Evolutionary conservation across 2,797 vertebrate genomes (phyloP).

Genomic region (Zalophus californianus): DNA sequence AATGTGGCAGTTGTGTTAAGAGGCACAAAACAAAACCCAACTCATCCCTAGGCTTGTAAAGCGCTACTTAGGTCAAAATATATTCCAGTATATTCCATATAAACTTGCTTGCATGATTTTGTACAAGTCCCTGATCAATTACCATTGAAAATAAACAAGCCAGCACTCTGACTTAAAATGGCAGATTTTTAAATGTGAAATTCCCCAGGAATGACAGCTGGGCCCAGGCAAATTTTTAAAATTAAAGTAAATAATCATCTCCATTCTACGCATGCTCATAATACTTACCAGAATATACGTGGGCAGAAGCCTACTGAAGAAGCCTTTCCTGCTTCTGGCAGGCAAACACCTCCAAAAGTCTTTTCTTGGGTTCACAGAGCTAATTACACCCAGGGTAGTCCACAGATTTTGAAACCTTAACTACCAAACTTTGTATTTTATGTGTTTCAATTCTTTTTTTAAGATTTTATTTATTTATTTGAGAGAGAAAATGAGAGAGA

Average conservation of each 20-base stretch:
- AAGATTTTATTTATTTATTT: too few relatives aligned
- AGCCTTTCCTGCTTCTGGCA: neutral
- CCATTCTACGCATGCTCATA: neutral
- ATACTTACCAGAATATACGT: neutral
- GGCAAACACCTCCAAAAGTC: neutral
- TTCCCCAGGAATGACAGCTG: neutral
- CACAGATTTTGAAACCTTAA: neutral
- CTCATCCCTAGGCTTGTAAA: neutral
- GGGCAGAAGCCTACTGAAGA: neutral
- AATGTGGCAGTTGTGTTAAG: neutral
- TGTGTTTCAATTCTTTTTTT: neutral
- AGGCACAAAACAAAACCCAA: neutral
- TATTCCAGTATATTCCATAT: neutral
- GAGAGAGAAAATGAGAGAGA: too few relatives aligned
- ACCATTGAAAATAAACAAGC: neutral
- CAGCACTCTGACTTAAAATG: neutral
- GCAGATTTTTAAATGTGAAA: conserved; percentile 24
- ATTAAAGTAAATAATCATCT: neutral
- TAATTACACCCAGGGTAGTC: neutral
- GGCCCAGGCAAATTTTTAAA: neutral
- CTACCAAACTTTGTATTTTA: neutral
- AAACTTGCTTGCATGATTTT: neutral
- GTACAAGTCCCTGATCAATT: neutral
- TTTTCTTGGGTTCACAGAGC: neutral
- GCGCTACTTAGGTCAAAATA: neutral